Conservation (phyloP, 1,140 invertebrate species). For the Helicoverpa armigera region DNA sequence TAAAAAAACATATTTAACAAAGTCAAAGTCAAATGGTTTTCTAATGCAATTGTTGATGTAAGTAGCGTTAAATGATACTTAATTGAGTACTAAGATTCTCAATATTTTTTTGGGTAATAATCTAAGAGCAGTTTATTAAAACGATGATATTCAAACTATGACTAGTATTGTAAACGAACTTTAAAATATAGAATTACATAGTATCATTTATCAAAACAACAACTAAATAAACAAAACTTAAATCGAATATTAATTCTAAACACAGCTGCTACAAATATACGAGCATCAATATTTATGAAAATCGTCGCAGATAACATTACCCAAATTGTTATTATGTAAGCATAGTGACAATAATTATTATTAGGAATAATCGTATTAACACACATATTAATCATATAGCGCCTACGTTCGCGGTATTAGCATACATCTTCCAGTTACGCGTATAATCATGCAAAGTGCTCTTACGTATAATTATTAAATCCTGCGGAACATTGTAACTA, state of each 20-base stretch:
- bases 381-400: conserved; percentile 44
- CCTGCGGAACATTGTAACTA: conserved; percentile 35
- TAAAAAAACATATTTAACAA: too few species aligned
- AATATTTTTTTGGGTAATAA: too few species aligned
- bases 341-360: conserved; percentile 40
- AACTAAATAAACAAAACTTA: not conserved
- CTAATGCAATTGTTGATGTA: too few species aligned
- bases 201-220: too few species aligned
- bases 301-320: not conserved
- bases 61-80: too few species aligned
- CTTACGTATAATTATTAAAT: conserved; percentile 51
- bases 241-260: conserved; percentile 3
- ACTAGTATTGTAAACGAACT: too few species aligned
- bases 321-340: conserved; percentile 30
- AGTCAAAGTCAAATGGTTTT: too few species aligned
- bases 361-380: conserved; percentile 39
- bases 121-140: too few species aligned
- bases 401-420: conserved; percentile 23
- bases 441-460: conserved; percentile 52
- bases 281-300: conserved; percentile 9
- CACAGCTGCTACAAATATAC: conserved; percentile 1
- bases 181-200: too few species aligned
- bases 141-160: too few species aligned
- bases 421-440: conserved; percentile 36
- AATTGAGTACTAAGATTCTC: too few species aligned